phyloP scores from a whole-genome alignment of 1,140 invertebrate genomes.

The Rhagoletis zephyria region DNA sequence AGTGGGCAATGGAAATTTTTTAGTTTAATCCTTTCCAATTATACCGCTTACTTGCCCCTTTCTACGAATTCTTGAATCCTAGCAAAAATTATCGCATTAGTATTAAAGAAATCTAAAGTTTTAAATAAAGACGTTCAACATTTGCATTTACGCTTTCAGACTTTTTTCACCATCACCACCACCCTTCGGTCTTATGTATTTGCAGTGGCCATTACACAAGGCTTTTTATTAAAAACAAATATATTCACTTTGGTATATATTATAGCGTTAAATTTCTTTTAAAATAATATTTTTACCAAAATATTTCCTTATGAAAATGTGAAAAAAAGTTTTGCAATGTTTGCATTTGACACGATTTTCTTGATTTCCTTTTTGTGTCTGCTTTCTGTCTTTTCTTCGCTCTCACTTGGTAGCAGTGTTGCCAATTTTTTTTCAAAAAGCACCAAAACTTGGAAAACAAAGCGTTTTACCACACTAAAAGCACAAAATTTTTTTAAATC shows the following conservation, averaged over 20 bases:
- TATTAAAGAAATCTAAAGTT: background rate
- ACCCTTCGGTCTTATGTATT: background rate
- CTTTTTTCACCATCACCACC: background rate
- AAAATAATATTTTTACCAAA: background rate
- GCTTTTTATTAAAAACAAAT: background rate
- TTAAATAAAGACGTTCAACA: background rate
- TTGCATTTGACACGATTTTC: slow-evolving; percentile 57
- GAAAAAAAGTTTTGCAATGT: slow-evolving; percentile 55
- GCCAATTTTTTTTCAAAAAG: no score
- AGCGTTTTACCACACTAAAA: no score
- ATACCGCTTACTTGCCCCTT: background rate
- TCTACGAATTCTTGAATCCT: background rate
- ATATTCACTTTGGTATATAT: background rate
- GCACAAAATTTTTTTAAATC: no score
- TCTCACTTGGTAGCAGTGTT: background rate
- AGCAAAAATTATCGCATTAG: background rate
- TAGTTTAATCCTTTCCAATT: background rate
- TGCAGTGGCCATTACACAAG: background rate
- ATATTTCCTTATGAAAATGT: slow-evolving; percentile 41
- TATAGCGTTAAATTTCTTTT: background rate
- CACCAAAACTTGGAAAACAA: no score
- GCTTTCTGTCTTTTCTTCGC: slow-evolving; percentile 33
- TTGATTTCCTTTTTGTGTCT: slow-evolving; percentile 38
- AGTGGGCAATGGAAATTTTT: background rate
- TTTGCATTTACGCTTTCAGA: background rate